Evolutionary conservation across 2,113 vertebrate species (phyloP), one percentile per base, ranked within the genome.

Genomic region (Amphiprion percula): DNA sequence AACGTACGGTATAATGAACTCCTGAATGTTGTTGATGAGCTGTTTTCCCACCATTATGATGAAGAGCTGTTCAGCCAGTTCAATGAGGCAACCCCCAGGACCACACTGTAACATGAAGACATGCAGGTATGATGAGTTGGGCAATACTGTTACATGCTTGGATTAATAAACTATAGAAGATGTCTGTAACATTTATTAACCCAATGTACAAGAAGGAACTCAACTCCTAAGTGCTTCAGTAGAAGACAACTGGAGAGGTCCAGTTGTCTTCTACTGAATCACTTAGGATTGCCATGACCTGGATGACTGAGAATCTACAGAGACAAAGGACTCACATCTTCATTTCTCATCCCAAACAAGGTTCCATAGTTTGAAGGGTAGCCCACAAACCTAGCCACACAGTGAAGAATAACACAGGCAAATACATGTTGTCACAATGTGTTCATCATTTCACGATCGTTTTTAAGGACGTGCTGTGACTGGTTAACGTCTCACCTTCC

Each of bases 1-100:
- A 16, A 92, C 94, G 17, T 93, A 95, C 93, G 94, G 95, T 49
- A 95, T 59, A n/a, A 95, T 62, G 44, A 96, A 95, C 85, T 96
- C 95, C 83, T 96, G 94, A 53, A 94, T 10, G 39, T 95, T 96
- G 92, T 94, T 94, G 90, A 94, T 90, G 23, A 96, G 87, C 87
- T 96, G 94, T 71, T 96, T 96, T 46, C 95, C 96, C 74, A 95
- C 95, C 94, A 94, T 95, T 77, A 95, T 96, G 87, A 96, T 93
- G 81, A 96, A 96, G n/a, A 96, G 95, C 28, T 95, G 93, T 74
- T 95, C 91, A 55, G 96, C 94, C 55, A 96, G 84, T 77, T 95
- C 92, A 10, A 95, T 95, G 46, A 96, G 93, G 74, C 95, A 96
- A 11, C 95, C 94, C 0, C 95, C 94, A 0, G 95, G 94, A 26